phyloP scores from a whole-genome alignment of 2,888 invertebrate species.

The Keiferia lycopersicella region DNA sequence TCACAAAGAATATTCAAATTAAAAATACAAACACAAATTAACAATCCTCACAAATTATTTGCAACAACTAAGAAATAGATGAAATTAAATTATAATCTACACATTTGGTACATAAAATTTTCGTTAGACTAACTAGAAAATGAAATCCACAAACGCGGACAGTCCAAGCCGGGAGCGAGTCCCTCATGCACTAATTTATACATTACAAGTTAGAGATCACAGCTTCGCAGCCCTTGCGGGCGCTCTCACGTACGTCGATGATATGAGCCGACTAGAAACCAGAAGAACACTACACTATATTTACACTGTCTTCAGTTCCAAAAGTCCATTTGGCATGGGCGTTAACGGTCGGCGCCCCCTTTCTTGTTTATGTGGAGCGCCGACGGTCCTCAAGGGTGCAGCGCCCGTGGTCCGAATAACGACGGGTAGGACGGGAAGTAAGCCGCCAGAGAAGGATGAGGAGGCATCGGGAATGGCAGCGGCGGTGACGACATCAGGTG shows the following conservation, averaged over 20 bases:
- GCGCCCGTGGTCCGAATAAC: slow-evolving; percentile 88
- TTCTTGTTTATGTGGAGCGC: slow-evolving; percentile 87
- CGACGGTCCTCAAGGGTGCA: slow-evolving; percentile 87
- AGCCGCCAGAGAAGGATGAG: slow-evolving; percentile 89
- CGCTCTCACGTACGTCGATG: slow-evolving; percentile 65
- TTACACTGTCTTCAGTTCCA: slow-evolving; percentile 69
- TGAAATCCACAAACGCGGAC: slow-evolving; percentile 56
- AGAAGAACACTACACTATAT: slow-evolving; percentile 70
- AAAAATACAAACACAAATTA: slow-evolving; percentile 75
- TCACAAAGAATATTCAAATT: slow-evolving; percentile 51
- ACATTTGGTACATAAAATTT: slow-evolving; percentile 80
- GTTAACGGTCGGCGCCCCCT: slow-evolving; percentile 79
- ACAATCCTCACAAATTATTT: slow-evolving; percentile 71
- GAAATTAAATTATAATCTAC: slow-evolving; percentile 71
- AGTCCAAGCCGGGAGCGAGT: slow-evolving; percentile 48
- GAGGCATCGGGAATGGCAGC: slow-evolving; percentile 84
- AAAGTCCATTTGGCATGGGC: slow-evolving; percentile 74
- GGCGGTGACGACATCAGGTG: slow-evolving; percentile 86
- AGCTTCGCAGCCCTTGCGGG: slow-evolving; percentile 68
- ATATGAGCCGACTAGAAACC: slow-evolving; percentile 75
- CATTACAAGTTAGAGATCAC: slow-evolving; percentile 79
- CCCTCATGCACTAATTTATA: slow-evolving; percentile 67
- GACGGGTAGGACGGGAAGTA: slow-evolving; percentile 94
- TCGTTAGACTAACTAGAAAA: slow-evolving; percentile 77
- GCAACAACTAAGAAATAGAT: slow-evolving; percentile 73